Percentiles rank a stretch among this genome's conserved stretches.
phyloP scores from a whole-genome alignment of 1,140 invertebrate genomes.

The Sogatella furcifera region DNA sequence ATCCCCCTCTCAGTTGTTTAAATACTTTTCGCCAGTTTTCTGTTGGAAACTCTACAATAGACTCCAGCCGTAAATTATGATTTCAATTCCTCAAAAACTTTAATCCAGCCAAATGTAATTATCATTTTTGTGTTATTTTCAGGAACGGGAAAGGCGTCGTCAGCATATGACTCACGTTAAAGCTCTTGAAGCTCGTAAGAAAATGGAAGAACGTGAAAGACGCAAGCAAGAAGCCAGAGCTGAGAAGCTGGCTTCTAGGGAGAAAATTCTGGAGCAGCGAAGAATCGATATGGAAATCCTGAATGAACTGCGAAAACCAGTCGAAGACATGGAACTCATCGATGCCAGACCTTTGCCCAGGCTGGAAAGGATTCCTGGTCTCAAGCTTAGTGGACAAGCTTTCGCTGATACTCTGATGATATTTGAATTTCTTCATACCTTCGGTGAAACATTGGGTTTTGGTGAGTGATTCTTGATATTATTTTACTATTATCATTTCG shows the following conservation, averaged over 20 bases:
- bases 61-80: no score
- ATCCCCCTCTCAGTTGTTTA: no score
- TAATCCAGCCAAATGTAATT: no score
- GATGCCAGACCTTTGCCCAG: conserved; percentile 63
- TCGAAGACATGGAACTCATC: conserved; percentile 69
- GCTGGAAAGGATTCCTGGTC: conserved; percentile 63
- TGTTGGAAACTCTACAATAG: no score
- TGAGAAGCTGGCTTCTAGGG: conserved; percentile 66
- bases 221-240: conserved; percentile 66
- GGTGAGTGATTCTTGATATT: conserved; percentile 41
- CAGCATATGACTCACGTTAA: conserved; percentile 84
- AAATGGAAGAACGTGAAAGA: conserved; percentile 79
- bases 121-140: conserved; percentile 4
- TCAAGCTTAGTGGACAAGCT: conserved; percentile 72
- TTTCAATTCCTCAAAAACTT: no score
- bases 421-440: conserved; percentile 91
- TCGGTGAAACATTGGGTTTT: conserved; percentile 86
- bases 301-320: conserved; percentile 73
- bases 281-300: conserved; percentile 75
- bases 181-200: conserved; percentile 70
- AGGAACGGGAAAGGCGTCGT: conserved; percentile 82
- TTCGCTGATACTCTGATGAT: conserved; percentile 89
- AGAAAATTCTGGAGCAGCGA: conserved; percentile 72
- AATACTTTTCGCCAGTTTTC: no score
- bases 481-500: no score